phyloP scores from a whole-genome alignment of 2,888 invertebrate genomes.

The Agrotis puta region DNA sequence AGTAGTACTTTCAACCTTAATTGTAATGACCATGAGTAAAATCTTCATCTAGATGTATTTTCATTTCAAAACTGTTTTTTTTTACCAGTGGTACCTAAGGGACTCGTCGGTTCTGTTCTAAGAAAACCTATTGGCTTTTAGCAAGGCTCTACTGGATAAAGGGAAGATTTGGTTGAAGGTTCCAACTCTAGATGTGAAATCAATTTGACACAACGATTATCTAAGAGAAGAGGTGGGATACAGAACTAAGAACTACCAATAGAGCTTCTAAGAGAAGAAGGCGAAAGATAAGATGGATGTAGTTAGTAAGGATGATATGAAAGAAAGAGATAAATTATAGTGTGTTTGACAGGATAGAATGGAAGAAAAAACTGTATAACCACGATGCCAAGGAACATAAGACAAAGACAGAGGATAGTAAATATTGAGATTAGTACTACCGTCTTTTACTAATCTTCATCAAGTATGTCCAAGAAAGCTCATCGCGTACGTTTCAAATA shows the following conservation, averaged over 20 bases:
- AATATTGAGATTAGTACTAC: not conserved
- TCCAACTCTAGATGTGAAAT: not conserved
- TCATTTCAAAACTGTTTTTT: not conserved
- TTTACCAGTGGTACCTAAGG: not conserved
- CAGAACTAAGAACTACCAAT: too few species aligned
- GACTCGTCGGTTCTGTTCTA: not conserved
- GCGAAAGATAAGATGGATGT: too few species aligned
- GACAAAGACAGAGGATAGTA: not conserved
- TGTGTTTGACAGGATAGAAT: too few species aligned
- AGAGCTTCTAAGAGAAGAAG: too few species aligned
- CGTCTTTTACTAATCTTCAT: not conserved
- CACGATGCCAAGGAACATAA: too few species aligned
- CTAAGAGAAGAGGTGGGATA: too few species aligned
- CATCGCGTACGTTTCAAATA: conserved; percentile 18
- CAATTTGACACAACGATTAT: not conserved
- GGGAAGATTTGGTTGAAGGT: not conserved
- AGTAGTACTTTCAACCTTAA: conserved; percentile 1
- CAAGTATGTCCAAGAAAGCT: conserved; percentile 15
- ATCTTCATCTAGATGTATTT: not conserved
- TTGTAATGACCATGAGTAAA: not conserved
- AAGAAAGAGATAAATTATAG: too few species aligned
- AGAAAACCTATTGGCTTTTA: not conserved
- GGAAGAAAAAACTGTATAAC: too few species aligned
- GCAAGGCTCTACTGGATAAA: not conserved
- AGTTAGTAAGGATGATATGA: too few species aligned